A percentile compares a stretch with the other conserved stretches of the same genome.
These are phyloP conservation scores for Macrobrachium nipponense DNA, from an alignment of 1,140 invertebrate genomes.

Conservation along the genomic window DNA sequence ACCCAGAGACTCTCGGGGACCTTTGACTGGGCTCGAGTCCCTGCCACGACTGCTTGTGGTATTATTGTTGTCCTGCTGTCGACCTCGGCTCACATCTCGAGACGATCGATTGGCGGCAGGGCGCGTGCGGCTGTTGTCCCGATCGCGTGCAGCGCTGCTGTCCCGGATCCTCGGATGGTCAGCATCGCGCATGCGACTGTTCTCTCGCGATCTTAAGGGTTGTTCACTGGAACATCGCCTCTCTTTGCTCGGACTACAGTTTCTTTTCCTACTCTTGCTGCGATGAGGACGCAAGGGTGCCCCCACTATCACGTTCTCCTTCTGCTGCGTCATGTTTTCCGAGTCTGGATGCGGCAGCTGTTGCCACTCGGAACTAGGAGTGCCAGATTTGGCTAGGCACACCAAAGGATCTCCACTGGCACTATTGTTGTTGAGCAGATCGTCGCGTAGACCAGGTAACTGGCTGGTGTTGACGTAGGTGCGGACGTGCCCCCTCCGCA, in stretches of 20 bases:
- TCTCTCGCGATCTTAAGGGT: conserved; percentile 13
- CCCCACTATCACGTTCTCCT: conserved; percentile 49
- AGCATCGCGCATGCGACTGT: conserved; percentile 8
- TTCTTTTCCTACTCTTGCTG: conserved; percentile 49
- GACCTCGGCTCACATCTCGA: conserved; percentile 8
- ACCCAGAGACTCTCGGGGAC: conserved; percentile 42
- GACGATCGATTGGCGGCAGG: neutral
- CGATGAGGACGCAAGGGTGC: conserved; percentile 59
- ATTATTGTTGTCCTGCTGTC: neutral
- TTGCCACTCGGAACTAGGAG: conserved; percentile 53
- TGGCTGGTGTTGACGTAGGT: conserved; percentile 57
- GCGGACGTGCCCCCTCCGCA: conserved; percentile 43
- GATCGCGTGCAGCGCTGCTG: conserved; percentile 10
- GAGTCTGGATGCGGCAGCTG: conserved; percentile 45
- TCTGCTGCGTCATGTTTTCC: conserved; percentile 60
- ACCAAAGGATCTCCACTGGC: conserved; percentile 37
- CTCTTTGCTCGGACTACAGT: conserved; percentile 20
- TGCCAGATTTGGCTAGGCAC: conserved; percentile 49
- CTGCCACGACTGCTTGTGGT: neutral
- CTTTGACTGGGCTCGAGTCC: conserved; percentile 45
- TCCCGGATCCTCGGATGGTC: conserved; percentile 33
- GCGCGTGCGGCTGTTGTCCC: neutral
- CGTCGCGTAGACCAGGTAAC: conserved; percentile 51
- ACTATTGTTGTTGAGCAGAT: conserved; percentile 60
- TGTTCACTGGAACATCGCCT: conserved; percentile 14